Conservation (phyloP, 2,888 invertebrate species). For the Limnephilus marmoratus region DNA sequence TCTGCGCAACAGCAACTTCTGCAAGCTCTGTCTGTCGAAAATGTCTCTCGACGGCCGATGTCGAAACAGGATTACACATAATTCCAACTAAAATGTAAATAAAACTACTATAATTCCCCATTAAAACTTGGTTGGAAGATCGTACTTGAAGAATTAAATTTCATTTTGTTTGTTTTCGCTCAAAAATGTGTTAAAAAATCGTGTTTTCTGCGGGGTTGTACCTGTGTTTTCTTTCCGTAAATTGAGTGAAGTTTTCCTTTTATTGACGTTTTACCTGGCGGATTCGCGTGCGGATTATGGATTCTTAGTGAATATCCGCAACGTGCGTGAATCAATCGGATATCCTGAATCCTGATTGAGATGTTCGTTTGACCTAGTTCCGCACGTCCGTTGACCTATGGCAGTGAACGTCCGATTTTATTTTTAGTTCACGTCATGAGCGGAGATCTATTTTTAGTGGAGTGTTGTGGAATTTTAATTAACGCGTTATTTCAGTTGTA, state of each 20-base stretch:
- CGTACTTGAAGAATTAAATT: background rate
- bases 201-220: conserved; percentile 2
- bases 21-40: conserved; percentile 47
- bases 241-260: conserved; percentile 18
- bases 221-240: conserved; percentile 40
- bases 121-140: background rate
- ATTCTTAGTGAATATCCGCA: conserved; percentile 9
- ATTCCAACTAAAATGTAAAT: conserved; percentile 42
- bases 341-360: background rate
- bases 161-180: background rate
- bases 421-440: conserved; percentile 54
- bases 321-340: conserved; percentile 8
- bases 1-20: conserved; percentile 50
- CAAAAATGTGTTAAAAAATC: conserved; percentile 26
- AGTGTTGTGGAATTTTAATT: conserved; percentile 14
- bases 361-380: conserved; percentile 75
- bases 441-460: conserved; percentile 52
- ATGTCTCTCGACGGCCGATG: conserved; percentile 48
- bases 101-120: conserved; percentile 11
- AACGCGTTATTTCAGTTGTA: background rate
- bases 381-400: conserved; percentile 77
- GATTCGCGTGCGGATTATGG: background rate
- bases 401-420: conserved; percentile 72
- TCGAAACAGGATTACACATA: background rate
- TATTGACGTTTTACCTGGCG: conserved; percentile 33